These are phyloP conservation scores for Lichenostomus cassidix DNA, from an alignment of 2,113 vertebrate species.

Conservation along the genomic window DNA sequence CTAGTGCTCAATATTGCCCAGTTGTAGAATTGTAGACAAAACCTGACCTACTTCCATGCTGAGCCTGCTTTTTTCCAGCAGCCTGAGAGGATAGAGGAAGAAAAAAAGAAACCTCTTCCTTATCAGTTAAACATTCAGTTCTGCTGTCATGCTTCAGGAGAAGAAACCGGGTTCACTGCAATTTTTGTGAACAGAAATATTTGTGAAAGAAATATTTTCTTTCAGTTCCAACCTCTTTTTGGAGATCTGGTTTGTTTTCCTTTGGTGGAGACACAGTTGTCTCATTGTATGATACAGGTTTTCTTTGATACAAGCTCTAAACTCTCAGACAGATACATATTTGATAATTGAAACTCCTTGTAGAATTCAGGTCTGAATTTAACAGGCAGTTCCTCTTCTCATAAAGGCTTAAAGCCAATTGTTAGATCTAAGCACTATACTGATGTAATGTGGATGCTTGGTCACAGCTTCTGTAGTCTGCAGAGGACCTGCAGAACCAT, in stretches of 20 bases:
- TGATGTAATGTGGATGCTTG: background rate
- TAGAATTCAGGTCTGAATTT: background rate
- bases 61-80: background rate
- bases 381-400: background rate
- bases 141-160: background rate
- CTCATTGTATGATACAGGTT: background rate
- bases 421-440: background rate
- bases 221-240: background rate
- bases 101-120: background rate
- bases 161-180: background rate
- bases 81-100: background rate
- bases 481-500: background rate
- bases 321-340: background rate
- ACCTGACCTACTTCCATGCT: background rate
- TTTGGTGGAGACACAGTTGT: background rate
- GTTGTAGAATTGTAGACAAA: background rate
- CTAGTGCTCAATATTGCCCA: background rate
- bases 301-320: background rate
- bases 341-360: background rate
- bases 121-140: background rate
- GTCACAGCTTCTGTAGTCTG: background rate
- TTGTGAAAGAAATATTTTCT: background rate
- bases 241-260: background rate
- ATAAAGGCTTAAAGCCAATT: background rate
- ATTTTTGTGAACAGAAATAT: background rate